phyloP scores from a whole-genome alignment of 1,140 invertebrate genomes.

The Limonius californicus region DNA sequence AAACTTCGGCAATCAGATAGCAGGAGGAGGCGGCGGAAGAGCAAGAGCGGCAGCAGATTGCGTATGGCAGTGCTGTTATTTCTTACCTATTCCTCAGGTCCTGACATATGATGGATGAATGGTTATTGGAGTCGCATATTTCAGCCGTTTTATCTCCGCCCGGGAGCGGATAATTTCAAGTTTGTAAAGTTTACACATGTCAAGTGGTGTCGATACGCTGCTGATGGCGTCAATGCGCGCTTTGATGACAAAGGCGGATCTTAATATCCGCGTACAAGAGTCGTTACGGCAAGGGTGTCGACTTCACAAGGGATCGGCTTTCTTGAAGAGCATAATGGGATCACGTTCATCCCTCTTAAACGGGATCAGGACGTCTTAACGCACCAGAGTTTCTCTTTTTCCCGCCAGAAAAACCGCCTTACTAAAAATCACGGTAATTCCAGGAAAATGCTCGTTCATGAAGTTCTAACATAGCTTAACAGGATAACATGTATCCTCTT shows the following conservation, averaged over 20 bases:
- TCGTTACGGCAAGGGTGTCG: constrained; percentile 44
- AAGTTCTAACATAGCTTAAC: no score
- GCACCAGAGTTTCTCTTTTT: constrained; percentile 39
- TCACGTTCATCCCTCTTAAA: constrained; percentile 48
- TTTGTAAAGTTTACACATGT: constrained; percentile 39
- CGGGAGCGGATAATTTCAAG: constrained; percentile 36
- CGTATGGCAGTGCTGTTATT: not conserved
- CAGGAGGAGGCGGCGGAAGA: not conserved
- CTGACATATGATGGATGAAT: constrained; percentile 39
- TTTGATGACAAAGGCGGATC: constrained; percentile 44
- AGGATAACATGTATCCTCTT: no score
- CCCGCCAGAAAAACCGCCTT: constrained; percentile 9
- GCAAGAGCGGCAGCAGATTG: not conserved
- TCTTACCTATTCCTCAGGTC: constrained; percentile 13
- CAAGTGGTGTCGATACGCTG: constrained; percentile 37
- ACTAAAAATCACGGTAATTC: no score
- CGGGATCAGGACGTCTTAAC: constrained; percentile 42
- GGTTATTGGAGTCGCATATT: constrained; percentile 38
- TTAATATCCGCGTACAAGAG: constrained; percentile 44
- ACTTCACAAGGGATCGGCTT: constrained; percentile 46
- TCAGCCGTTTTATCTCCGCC: constrained; percentile 36
- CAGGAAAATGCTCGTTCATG: no score
- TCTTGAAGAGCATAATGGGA: constrained; percentile 48
- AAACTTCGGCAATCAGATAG: constrained; percentile 4
- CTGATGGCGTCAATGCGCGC: constrained; percentile 31